Evolutionary conservation across 1,140 invertebrate genomes (phyloP).

Genomic region (Sinonovacula constricta): DNA sequence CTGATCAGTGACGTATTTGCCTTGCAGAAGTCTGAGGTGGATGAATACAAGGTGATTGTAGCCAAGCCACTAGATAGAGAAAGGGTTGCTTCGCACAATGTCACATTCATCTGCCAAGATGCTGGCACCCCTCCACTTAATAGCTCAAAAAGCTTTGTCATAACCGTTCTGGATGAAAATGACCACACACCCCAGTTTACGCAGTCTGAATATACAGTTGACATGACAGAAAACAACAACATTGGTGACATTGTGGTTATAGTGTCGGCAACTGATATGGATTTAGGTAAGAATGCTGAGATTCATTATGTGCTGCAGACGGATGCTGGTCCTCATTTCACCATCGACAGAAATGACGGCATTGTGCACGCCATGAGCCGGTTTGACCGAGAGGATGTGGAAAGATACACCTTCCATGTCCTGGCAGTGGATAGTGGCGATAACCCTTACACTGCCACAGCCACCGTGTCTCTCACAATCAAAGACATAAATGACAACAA

Average conservation of each 20-base stretch:
- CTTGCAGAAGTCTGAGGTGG: slow-evolving; percentile 50
- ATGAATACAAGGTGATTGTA: slow-evolving; percentile 66
- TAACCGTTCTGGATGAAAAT: slow-evolving; percentile 66
- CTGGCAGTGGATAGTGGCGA: slow-evolving; percentile 91
- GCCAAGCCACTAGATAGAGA: slow-evolving; percentile 61
- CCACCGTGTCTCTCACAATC: slow-evolving; percentile 92
- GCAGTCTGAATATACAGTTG: slow-evolving; percentile 52
- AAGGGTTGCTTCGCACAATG: slow-evolving; percentile 45
- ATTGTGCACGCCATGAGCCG: slow-evolving; percentile 90
- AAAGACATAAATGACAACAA: slow-evolving; percentile 96
- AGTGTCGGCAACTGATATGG: slow-evolving; percentile 95
- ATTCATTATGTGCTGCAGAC: slow-evolving; percentile 89
- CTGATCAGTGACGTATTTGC: slow-evolving; percentile 44
- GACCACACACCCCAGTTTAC: slow-evolving; percentile 63
- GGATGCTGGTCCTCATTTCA: slow-evolving; percentile 84
- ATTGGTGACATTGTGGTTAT: slow-evolving; percentile 92
- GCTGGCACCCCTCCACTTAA: slow-evolving; percentile 59
- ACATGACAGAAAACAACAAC: slow-evolving; percentile 78
- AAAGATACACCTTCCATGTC: slow-evolving; percentile 92
- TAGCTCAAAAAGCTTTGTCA: slow-evolving; percentile 50
- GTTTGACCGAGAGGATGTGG: slow-evolving; percentile 93
- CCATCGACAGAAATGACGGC: slow-evolving; percentile 84
- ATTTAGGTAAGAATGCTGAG: slow-evolving; percentile 96
- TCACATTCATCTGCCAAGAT: slow-evolving; percentile 62
- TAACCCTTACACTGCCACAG: slow-evolving; percentile 89